These are phyloP conservation scores for Clavelina lepadiformis DNA, from an alignment of 23 tunicate species.

Conservation along the genomic window DNA sequence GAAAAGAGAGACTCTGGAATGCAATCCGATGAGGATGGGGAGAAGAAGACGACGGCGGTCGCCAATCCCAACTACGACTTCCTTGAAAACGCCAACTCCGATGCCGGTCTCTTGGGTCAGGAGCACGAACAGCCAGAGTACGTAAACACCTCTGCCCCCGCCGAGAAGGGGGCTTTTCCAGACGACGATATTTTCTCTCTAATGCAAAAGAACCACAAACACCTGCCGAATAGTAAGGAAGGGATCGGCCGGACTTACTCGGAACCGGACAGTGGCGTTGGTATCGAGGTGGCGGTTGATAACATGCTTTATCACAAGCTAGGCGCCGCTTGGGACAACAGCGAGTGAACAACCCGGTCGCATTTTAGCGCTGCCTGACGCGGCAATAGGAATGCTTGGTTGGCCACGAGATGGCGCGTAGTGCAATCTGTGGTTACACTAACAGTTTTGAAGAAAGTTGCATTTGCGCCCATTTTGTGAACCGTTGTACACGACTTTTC, in stretches of 20 bases:
- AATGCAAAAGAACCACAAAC: background rate
- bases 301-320: constrained; percentile 77
- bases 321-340: background rate
- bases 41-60: constrained; percentile 55
- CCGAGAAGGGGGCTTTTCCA: constrained; percentile 3
- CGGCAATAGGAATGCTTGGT: background rate
- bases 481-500: too few relatives aligned
- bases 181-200: constrained; percentile 53
- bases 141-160: constrained; percentile 13
- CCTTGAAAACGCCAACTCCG: constrained; percentile 41
- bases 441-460: background rate
- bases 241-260: constrained; percentile 56
- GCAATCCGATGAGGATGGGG: constrained; percentile 69
- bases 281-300: constrained; percentile 71
- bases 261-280: constrained; percentile 92
- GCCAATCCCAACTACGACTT: constrained; percentile 72
- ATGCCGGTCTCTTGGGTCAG: background rate
- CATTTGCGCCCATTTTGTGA: too few relatives aligned
- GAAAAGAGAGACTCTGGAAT: constrained; percentile 82
- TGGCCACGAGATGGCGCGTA: background rate
- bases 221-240: background rate
- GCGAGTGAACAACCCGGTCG: background rate
- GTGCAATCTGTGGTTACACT: background rate
- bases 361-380: background rate
- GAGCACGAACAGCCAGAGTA: constrained; percentile 7